Evolutionary conservation across 2,888 invertebrate species (phyloP).

Genomic region (Keiferia lycopersicella): DNA sequence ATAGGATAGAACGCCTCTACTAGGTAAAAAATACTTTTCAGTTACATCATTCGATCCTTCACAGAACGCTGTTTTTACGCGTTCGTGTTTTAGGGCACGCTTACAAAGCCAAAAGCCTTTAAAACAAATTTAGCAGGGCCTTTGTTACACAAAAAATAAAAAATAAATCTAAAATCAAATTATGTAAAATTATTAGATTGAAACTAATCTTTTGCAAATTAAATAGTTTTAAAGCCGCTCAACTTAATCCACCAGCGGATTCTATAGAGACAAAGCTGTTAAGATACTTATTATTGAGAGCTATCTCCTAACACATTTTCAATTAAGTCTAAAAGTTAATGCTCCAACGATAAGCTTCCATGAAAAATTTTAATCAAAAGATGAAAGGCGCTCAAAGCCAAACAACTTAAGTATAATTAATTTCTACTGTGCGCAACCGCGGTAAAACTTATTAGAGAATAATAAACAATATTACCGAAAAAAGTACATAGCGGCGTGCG

Average conservation of each 20-base stretch:
- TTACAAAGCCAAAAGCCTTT: too few species aligned
- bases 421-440: slow-evolving; percentile 30
- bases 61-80: too few species aligned
- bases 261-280: not conserved
- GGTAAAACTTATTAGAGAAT: slow-evolving; percentile 56
- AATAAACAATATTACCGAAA: slow-evolving; percentile 67
- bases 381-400: slow-evolving; percentile 24
- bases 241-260: slow-evolving; percentile 3
- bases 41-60: too few species aligned
- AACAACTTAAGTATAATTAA: slow-evolving; percentile 28
- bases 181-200: not conserved
- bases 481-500: slow-evolving; percentile 49
- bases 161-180: not conserved
- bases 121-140: too few species aligned
- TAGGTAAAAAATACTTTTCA: too few species aligned
- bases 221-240: slow-evolving; percentile 5
- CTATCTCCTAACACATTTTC: slow-evolving; percentile 7
- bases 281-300: not conserved
- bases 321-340: slow-evolving; percentile 20
- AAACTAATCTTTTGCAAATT: not conserved
- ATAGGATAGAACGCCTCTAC: too few species aligned
- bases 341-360: slow-evolving; percentile 8
- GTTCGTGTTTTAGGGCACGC: too few species aligned
- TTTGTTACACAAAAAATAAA: not conserved
- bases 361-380: slow-evolving; percentile 19